Evolutionary conservation across 2,797 vertebrate species (phyloP), one percentile per base, ranked within the genome.

Genomic region (Gobionotothen gibberifrons): DNA sequence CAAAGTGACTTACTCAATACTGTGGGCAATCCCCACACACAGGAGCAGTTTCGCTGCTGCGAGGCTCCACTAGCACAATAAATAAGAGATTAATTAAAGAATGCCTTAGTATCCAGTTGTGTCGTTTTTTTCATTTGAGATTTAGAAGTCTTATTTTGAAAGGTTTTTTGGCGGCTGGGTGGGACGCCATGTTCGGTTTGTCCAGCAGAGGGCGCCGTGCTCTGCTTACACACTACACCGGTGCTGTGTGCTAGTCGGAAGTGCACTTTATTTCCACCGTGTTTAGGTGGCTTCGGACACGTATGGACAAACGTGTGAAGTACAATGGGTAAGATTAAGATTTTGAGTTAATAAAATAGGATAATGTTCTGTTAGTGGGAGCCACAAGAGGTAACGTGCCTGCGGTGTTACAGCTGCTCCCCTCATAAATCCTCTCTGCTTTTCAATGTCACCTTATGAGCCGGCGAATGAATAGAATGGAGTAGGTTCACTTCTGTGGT

Each of bases 301-400:
- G 4, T 2, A 73, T 85, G 81, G 81, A 65, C 4, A 9, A 3
- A 7, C 44, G 49, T 3, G 51, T n/a, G 54, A 56, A 5, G 9
- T 39, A 86, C 16, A 43, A 84, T 87, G 86, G 82, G 86, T 90
- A 69, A 88, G 82, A n/a, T 0, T 14, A 4, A 4, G 2, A n/a
- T 29, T 48, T 22, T 11, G 0, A 5, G 4, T 9, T 21, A 1
- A 4, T 22, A 7, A 19, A 16, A 12, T 1, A 6, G 3, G 1
- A 0, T 1, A 5, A 14, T 9, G 26, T 61, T 2, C 0, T 9
- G 39, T 1, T 9, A 2, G 9, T 21, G 2, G 15, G 14, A 54
- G 11, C 3, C 8, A 22, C 11, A 6, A 1, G 9, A 14, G 15
- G 29, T 15, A 3, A 29, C 13, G 22, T 52, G 39, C 8, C 19